Evolutionary conservation across 1,140 invertebrate genomes (phyloP), one percentile per base, ranked within the genome.

Genomic region (Myzus persicae): DNA sequence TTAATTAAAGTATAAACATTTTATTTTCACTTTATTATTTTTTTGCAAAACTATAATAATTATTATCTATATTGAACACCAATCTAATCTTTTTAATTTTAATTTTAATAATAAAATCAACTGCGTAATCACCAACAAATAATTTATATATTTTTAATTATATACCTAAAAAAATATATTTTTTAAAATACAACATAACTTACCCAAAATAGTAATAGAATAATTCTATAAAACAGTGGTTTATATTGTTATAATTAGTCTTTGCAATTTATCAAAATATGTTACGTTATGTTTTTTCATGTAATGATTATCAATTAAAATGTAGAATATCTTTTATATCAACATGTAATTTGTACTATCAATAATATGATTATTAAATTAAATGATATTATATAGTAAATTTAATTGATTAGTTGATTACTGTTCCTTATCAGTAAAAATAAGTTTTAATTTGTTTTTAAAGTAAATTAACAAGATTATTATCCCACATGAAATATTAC

Each of bases 201-300:
- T 76, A 76, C 59, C 54, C n/a, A 76, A 76, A n/a, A 76, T 76
- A 67, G 31, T n/a, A n/a, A 36, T n/a, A 76, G n/a, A 76, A 76
- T 14, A 76, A 76, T 76, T 76, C 31, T n/a, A 18, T 76, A 36
- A 76, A n/a, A n/a, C 14, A n/a, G 14, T n/a, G 4, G n/a, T 76
- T 76, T 18, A 20, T 76, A 76, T 18, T 76, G 14, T 76, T 76
- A 76, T n/a, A n/a, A 76, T 4, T 14, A 14, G 9, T 31, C 59
- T 54, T 9, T 11, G 3, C 11, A 67, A 67, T 67, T 8, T 67
- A 67, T 14, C 26, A 67, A 67, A 11, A 48, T 48, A 67, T 31
- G 9, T 59, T 59, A 2, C 9, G 9, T 31, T 67, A 4, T 31
- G 31, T n/a, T 14, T 67, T 31, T 14, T 31, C 8, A 31, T 67